Evolutionary conservation across 1,140 invertebrate genomes (phyloP), one percentile per base, ranked within the genome.

Genomic region (Sinella curviseta): DNA sequence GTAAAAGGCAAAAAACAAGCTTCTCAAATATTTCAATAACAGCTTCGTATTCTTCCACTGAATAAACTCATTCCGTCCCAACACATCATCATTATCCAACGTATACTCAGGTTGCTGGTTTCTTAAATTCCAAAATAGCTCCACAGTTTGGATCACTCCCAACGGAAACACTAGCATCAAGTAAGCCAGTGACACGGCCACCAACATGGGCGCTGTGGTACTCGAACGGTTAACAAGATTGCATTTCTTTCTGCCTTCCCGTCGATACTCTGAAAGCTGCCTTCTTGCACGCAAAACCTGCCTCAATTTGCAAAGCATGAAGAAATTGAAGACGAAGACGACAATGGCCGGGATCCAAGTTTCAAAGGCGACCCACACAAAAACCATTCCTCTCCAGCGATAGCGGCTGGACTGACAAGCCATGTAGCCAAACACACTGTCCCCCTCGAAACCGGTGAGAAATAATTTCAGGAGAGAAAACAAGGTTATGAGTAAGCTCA

Each of bases 351-450:
- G 86, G 30, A 87, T 81, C 86, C 86, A 87, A 0, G 86, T 86
- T 33, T 86, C 86, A 36, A 87, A 81, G 1, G 86, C 86, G 14
- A 87, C 84, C 28, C 87, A 85, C 65, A 87, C 75, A 55, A 87
- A 87, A 80, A 85, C 85, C 1, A 86, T 80, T 48, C 80, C 85
- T 16, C 85, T 83, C 86, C 85, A 86, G 16, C 84, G 84, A 57
- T 82, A 84, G 67, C 84, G 81, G 2, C 84, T 81, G n/a, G 86
- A 85, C 31, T 84, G 82, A 67, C 86, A 87, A 4, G 86, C 83
- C 31, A 80, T 74, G 76, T 85, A 87, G 78, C 86, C 86, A 74
- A 86, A 87, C 30, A 87, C 85, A 75, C 86, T 87, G 67, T 87
- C 86, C 1, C 85, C 85, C 76, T 87, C 86, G 65, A 87, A 87